Conservation (phyloP, 2,888 invertebrate genomes). For the Coelopa pilipes region DNA sequence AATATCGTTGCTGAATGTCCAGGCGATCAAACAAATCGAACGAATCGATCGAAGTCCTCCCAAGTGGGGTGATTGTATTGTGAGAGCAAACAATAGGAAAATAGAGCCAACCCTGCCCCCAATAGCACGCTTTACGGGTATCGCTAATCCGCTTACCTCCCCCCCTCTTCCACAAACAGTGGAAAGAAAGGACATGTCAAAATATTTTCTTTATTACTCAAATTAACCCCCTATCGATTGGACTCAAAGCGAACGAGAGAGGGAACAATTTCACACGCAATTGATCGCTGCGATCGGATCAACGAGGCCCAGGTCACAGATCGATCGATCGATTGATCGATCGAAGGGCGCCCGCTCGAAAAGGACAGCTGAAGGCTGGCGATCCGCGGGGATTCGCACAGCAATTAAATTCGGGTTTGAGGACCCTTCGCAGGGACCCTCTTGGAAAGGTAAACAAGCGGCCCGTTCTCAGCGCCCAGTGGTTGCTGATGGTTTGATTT, state of each 20-base stretch:
- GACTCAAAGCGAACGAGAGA: background rate
- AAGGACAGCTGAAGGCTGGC: constrained; percentile 35
- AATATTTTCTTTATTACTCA: constrained; percentile 43
- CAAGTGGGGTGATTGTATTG: too few species aligned
- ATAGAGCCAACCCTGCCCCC: too few species aligned
- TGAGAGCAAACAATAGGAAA: too few species aligned
- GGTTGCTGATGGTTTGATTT: too few species aligned
- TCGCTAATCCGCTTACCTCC: too few species aligned
- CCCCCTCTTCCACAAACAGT: background rate
- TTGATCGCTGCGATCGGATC: constrained; percentile 38
- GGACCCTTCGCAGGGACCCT: background rate
- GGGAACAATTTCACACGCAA: constrained; percentile 50
- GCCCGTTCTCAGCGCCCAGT: too few species aligned
- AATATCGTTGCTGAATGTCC: too few species aligned
- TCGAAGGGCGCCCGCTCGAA: background rate
- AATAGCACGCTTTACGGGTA: too few species aligned
- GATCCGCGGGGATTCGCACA: constrained; percentile 39
- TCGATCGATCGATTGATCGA: background rate
- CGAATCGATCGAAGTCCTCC: too few species aligned
- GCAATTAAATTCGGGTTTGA: constrained; percentile 46
- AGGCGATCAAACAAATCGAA: too few species aligned
- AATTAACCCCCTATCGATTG: constrained; percentile 17
- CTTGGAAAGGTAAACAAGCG: background rate
- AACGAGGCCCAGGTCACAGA: constrained; percentile 1
- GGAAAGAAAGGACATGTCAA: constrained; percentile 46